Evolutionary conservation across 2,888 invertebrate species (phyloP), one percentile per base, ranked within the genome.

Genomic region (Melitaea athalia): DNA sequence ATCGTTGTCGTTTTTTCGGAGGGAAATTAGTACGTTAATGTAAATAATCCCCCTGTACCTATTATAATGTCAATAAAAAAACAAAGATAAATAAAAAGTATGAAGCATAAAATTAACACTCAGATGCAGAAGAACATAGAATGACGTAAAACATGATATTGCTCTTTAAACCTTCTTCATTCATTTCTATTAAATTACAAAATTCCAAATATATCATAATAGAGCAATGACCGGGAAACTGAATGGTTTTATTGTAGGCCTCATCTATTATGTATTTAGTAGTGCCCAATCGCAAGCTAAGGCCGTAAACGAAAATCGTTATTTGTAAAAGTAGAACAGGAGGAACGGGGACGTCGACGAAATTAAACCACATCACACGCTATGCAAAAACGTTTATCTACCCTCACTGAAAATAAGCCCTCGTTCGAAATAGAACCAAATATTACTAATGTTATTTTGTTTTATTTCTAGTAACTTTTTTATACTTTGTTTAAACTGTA

Each of bases 261-360:
- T 87, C 86, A 88, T 91, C 83, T 88, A 88, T 89, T 86, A 91
- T 92, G 87, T 79, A 91, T 86, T 84, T 85, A 81, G 82, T 76
- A 71, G 77, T 81, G 81, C 74, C 85, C 85, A 87, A 89, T 90
- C 82, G 79, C 80, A 79, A 77, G 75, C 78, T 75, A 75, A 77
- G 77, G 72, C 76, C 73, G 80, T 86, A 85, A 88, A 85, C 85
- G 86, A 89, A 89, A 90, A 91, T 91, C 87, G 87, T 88, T 89
- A 87, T 81, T 76, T 77, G 77, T 78, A 74, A 77, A 80, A 79
- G 76, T 78, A 75, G 77, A 78, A 75, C 76, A 76, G 72, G 75
- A 78, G 71, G 72, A 77, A 76, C 77, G 78, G 76, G 79, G 79
- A 63, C 75, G 72, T 71, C 67, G 74, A 70, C 70, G 60, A 67